phyloP scores from a whole-genome alignment of 2,888 invertebrate genomes.

The Ichneumoninae sp. region DNA sequence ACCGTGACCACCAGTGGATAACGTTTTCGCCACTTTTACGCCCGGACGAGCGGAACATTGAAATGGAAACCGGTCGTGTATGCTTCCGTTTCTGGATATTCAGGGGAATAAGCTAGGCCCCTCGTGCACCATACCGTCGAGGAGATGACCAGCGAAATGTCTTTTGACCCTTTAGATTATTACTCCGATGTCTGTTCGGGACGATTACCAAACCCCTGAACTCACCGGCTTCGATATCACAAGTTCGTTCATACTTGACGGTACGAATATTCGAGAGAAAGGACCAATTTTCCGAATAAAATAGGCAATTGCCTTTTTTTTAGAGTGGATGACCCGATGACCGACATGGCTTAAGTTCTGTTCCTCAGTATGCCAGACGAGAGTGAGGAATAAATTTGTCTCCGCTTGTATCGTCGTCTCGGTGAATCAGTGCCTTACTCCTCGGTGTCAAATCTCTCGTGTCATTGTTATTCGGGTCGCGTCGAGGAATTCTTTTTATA shows the following conservation, averaged over 20 bases:
- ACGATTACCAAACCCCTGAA: constrained; percentile 38
- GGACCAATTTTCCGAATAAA: constrained; percentile 1
- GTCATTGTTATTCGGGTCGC: constrained; percentile 13
- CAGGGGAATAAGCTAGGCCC: constrained; percentile 71
- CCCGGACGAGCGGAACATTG: constrained; percentile 81
- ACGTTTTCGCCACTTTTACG: constrained; percentile 82
- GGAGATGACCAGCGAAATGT: constrained; percentile 61
- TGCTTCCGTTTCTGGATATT: constrained; percentile 80
- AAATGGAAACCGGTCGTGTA: constrained; percentile 80
- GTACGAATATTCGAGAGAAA: background rate
- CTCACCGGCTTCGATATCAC: constrained; percentile 1
- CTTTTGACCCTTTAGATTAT: constrained; percentile 67
- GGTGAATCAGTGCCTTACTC: constrained; percentile 12
- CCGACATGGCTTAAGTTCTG: background rate
- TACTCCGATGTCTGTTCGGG: constrained; percentile 50
- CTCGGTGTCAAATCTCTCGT: background rate
- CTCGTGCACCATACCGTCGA: constrained; percentile 70
- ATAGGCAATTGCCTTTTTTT: background rate
- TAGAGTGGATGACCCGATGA: constrained; percentile 4
- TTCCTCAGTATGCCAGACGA: background rate
- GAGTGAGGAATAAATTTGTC: constrained; percentile 19
- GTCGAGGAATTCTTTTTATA: constrained; percentile 22
- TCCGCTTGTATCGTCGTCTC: background rate
- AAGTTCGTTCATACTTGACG: background rate
- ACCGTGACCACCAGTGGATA: constrained; percentile 65